Conservation (phyloP, 2,797 vertebrate genomes). For the Morelia viridis region DNA sequence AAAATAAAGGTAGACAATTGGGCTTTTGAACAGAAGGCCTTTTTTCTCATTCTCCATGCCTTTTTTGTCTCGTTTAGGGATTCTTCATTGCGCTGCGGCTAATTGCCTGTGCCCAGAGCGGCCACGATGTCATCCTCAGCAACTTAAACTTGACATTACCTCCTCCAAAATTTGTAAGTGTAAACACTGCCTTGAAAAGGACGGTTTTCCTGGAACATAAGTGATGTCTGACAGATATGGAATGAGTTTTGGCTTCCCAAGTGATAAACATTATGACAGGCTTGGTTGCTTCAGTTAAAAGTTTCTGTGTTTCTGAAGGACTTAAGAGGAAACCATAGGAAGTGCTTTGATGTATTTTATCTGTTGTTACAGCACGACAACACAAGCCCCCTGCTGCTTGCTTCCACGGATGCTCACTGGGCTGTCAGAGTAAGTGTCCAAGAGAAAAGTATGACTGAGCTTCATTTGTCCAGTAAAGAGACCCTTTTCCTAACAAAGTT, state of each 20-base stretch:
- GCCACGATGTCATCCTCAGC: slow-evolving; percentile 87
- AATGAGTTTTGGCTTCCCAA: not conserved
- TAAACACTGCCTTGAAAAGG: not conserved
- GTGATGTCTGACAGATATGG: not conserved
- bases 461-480: not conserved
- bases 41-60: not conserved
- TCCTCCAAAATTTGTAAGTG: slow-evolving; percentile 95
- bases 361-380: slow-evolving; percentile 84
- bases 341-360: not conserved
- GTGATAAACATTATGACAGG: not conserved
- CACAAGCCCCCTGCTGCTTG: slow-evolving; percentile 86
- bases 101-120: slow-evolving; percentile 91
- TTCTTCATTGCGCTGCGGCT: slow-evolving; percentile 90
- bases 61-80: slow-evolving; percentile 76
- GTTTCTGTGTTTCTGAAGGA: not conserved
- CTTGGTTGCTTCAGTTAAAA: not conserved
- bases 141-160: slow-evolving; percentile 84
- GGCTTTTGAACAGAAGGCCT: not conserved
- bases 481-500: not conserved
- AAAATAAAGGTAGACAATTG: not conserved
- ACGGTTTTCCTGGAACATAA: not conserved
- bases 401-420: slow-evolving; percentile 86
- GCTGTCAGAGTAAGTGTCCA: slow-evolving; percentile 88
- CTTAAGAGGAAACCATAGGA: not conserved
- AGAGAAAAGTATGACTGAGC: not conserved